Evolutionary conservation across 2,888 invertebrate genomes (phyloP).

Genomic region (Galerucella nymphaeae): DNA sequence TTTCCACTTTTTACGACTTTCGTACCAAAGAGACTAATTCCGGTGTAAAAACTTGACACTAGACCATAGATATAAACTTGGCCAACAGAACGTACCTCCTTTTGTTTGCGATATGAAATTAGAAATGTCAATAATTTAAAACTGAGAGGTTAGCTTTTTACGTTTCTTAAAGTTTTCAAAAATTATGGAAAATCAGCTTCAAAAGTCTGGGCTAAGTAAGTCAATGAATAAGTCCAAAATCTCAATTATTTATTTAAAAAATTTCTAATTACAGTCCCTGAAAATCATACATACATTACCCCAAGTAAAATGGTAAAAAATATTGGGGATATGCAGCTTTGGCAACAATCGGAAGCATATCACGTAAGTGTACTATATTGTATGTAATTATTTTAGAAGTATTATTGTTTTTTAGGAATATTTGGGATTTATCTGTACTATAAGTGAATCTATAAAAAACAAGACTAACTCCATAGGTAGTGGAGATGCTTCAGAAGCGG

Average conservation of each 20-base stretch:
- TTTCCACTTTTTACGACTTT: too few species aligned
- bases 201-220: not conserved
- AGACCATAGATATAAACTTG: too few species aligned
- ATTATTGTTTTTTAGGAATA: constrained; percentile 72
- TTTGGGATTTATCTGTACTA: constrained; percentile 85
- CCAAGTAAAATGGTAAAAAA: constrained; percentile 75
- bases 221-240: not conserved
- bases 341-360: constrained; percentile 89
- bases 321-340: constrained; percentile 78
- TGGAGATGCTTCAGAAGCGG: constrained; percentile 71
- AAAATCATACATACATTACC: constrained; percentile 72
- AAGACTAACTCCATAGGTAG: constrained; percentile 71
- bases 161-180: not conserved
- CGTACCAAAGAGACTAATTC: too few species aligned
- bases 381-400: not conserved
- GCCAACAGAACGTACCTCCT: too few species aligned
- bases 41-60: too few species aligned
- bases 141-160: not conserved
- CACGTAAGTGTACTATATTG: constrained; percentile 67
- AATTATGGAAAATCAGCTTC: not conserved
- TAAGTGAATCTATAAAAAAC: constrained; percentile 87
- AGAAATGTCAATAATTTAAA: not conserved
- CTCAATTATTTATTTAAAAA: not conserved
- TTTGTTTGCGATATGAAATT: not conserved
- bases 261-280: constrained; percentile 29